These are phyloP conservation scores for Scelioninae gen. 1 DNA, from an alignment of 2,888 invertebrate genomes.

Conservation along the genomic window DNA sequence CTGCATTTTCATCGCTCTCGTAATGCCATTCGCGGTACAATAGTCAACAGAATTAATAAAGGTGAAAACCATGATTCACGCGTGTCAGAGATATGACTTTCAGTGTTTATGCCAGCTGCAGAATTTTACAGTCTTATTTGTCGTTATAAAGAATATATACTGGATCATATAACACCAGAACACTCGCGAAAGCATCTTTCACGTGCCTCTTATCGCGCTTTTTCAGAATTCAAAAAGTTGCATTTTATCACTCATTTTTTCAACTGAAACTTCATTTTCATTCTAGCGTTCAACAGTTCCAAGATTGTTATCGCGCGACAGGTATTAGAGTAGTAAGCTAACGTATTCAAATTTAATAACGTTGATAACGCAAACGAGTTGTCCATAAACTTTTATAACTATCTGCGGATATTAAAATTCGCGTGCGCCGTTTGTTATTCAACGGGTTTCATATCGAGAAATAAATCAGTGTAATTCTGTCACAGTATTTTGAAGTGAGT, in stretches of 20 bases:
- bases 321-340: background rate
- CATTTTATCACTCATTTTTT: conserved; percentile 6
- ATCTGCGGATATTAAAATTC: too few relatives aligned
- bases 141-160: background rate
- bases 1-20: conserved; percentile 48
- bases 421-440: too few relatives aligned
- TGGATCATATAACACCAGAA: conserved; percentile 10
- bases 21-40: conserved; percentile 47
- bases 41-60: conserved; percentile 52
- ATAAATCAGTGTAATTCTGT: background rate
- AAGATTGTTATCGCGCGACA: conserved; percentile 2
- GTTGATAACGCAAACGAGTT: background rate
- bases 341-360: background rate
- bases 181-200: conserved; percentile 15
- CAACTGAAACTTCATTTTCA: background rate
- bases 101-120: conserved; percentile 39
- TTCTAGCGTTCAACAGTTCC: too few relatives aligned
- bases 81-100: conserved; percentile 31
- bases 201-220: conserved; percentile 14
- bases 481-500: background rate
- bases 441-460: too few relatives aligned
- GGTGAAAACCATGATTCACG: conserved; percentile 57
- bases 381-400: too few relatives aligned
- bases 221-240: conserved; percentile 2
- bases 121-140: background rate